These are phyloP conservation scores for Chrysodeixis includens DNA, from an alignment of 2,888 invertebrate genomes.

Conservation along the genomic window DNA sequence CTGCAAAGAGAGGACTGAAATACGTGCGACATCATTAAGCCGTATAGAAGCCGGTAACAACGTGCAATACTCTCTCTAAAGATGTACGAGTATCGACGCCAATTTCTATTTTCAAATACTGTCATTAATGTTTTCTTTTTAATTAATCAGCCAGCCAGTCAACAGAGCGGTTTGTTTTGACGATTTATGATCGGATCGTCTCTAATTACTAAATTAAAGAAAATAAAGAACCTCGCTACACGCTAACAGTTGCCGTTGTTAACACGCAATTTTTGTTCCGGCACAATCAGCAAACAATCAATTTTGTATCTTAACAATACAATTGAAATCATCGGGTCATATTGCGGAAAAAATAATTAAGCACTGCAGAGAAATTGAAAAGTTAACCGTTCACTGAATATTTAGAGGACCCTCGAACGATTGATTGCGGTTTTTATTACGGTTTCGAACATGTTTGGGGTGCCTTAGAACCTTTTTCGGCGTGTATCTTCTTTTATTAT, in stretches of 20 bases:
- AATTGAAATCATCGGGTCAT: constrained; percentile 25
- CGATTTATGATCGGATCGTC: constrained; percentile 9
- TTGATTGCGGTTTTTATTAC: constrained; percentile 33
- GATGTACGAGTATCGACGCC: constrained; percentile 12
- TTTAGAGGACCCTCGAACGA: constrained; percentile 15
- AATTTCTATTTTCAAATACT: neutral
- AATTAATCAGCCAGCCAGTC: constrained; percentile 5
- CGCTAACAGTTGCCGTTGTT: neutral
- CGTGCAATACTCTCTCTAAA: constrained; percentile 10
- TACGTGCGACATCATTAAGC: constrained; percentile 48
- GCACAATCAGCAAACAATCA: constrained; percentile 2
- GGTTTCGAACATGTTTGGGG: constrained; percentile 19
- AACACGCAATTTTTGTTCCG: constrained; percentile 11
- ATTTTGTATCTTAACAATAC: constrained; percentile 10
- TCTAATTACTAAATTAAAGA: constrained; percentile 17
- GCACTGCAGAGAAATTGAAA: constrained; percentile 29
- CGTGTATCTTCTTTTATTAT: constrained; percentile 13
- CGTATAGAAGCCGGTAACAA: constrained; percentile 27
- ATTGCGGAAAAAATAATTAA: constrained; percentile 30
- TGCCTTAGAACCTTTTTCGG: constrained; percentile 8
- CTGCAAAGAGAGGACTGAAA: constrained; percentile 27
- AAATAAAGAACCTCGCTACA: neutral
- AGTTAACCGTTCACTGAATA: constrained; percentile 38
- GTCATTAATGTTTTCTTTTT: constrained; percentile 5
- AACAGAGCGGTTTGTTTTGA: neutral